Base-by-base conservation (phyloP, 2,113 vertebrate species). In the Daboia siamensis region DNA sequence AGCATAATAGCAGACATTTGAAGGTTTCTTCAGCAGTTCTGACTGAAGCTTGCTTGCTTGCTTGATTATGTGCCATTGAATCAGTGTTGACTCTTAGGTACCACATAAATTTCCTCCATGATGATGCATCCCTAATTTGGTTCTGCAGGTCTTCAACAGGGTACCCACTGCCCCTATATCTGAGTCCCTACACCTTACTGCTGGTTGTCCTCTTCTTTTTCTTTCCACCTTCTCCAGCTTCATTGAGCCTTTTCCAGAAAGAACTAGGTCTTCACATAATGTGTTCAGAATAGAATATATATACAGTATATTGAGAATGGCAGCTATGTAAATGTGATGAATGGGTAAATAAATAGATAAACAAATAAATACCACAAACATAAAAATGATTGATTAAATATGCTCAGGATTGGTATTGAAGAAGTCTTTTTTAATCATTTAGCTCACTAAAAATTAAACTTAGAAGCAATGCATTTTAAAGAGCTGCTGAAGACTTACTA, bases 21-120 rank as follows among this genome's bases (percentile, higher is more conserved):
- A 96, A 93, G 96, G 93, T 94, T 96, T 94, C 87, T 95, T 97
- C 95, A 97, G 95, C 94, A 95, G 95, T 90, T 93, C 94, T 94
- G 69, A 93, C 87, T 89, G 93, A 93, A 95, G 92, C 93, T 95
- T 95, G 96, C 95, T 93, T 95, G 96, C 95, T 93, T 97, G 86
- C 7, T 39, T 39, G 69, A 0, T 80, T 39, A 21, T 80, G 13
- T 80, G 6, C 1, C 33, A 39, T 80, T 5, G 39, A 39, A 33
- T 74, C 69, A 39, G 64, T 80, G 33, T 80, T 39, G 33, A 39
- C 6, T 39, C 69, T 39, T 80, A 80, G 15, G n/a, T 80, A 20
- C 33, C 33, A 39, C 69, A 80, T 20, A 20, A 1, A 8, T 80
- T 80, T 80, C 39, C 33, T 80, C 33, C 17, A 20, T 80, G 69